These are phyloP conservation scores for Pyrgilauda ruficollis DNA, from an alignment of 2,113 vertebrate species.

Conservation along the genomic window DNA sequence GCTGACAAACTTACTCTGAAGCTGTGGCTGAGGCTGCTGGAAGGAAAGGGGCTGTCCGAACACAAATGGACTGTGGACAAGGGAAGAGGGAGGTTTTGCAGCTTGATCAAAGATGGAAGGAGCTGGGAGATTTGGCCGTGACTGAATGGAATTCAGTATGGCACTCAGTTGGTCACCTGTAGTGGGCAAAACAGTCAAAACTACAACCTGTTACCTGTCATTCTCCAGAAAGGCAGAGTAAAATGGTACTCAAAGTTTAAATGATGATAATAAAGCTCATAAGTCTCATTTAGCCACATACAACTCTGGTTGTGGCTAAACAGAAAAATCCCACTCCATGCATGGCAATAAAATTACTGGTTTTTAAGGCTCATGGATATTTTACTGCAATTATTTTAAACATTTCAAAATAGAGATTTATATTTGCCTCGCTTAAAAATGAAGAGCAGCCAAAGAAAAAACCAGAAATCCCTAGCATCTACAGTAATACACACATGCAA, in stretches of 20 bases:
- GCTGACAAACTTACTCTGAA: conserved; percentile 99
- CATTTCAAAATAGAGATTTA: background rate
- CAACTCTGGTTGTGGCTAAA: background rate
- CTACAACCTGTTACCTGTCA: conserved; percentile 89
- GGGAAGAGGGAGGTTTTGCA: conserved; percentile 97
- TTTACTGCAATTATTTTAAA: background rate
- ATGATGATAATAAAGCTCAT: conserved; percentile 17
- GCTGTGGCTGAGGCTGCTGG: conserved; percentile 97
- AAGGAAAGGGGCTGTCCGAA: conserved; percentile 99
- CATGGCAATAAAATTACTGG: background rate
- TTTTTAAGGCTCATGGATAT: background rate
- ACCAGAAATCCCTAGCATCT: conserved; percentile 14
- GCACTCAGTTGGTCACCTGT: conserved; percentile 99
- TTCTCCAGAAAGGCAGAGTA: conserved; percentile 65
- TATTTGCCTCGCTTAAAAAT: conserved; percentile 28
- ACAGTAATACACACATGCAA: conserved; percentile 44
- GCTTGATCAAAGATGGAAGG: conserved; percentile 99
- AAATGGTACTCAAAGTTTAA: conserved; percentile 64
- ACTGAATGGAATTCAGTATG: conserved; percentile 99
- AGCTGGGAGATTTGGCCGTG: conserved; percentile 98
- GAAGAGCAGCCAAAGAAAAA: conserved; percentile 26
- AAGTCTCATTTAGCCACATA: background rate
- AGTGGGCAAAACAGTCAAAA: conserved; percentile 97
- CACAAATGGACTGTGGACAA: conserved; percentile 99
- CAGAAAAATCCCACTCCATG: conserved; percentile 4